Percentiles rank a stretch among this genome's conserved stretches.
Conservation (phyloP, 2,797 vertebrate genomes). For the Psittacula derbiana region DNA sequence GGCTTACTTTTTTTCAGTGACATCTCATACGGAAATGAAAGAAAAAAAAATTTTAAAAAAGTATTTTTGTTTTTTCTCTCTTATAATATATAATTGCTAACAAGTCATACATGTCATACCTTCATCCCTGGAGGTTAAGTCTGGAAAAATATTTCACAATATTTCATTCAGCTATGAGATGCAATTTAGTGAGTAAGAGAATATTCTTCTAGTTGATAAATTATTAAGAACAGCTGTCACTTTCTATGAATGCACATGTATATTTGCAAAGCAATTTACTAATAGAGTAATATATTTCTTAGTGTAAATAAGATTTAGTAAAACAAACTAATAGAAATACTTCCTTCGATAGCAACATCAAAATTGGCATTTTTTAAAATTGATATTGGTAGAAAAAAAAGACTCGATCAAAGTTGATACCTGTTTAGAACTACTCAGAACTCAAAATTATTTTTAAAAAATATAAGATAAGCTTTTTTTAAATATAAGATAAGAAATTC, state of each 20-base stretch:
- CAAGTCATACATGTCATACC: not conserved
- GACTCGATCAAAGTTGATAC: not conserved
- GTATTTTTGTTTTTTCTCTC: not conserved
- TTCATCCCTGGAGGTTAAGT: not conserved
- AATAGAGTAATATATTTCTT: not conserved
- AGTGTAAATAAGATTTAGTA: not conserved
- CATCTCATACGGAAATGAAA: not conserved
- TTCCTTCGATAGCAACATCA: not conserved
- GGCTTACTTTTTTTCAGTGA: not conserved
- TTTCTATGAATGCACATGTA: not conserved
- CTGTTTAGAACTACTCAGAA: not conserved
- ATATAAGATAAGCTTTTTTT: not conserved
- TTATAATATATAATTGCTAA: not conserved
- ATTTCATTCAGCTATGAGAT: not conserved
- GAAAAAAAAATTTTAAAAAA: not conserved
- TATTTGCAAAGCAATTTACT: not conserved
- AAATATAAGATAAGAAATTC: not conserved
- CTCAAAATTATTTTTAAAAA: not conserved
- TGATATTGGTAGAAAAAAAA: not conserved
- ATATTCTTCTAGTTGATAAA: not conserved
- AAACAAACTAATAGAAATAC: not conserved
- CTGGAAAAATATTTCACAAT: not conserved
- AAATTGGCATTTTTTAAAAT: not conserved
- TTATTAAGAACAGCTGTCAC: not conserved
- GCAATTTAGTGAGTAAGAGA: not conserved